Base-by-base conservation (phyloP, 37 sponge, comb jelly and placozoan species). In the Oopsacas minuta region DNA sequence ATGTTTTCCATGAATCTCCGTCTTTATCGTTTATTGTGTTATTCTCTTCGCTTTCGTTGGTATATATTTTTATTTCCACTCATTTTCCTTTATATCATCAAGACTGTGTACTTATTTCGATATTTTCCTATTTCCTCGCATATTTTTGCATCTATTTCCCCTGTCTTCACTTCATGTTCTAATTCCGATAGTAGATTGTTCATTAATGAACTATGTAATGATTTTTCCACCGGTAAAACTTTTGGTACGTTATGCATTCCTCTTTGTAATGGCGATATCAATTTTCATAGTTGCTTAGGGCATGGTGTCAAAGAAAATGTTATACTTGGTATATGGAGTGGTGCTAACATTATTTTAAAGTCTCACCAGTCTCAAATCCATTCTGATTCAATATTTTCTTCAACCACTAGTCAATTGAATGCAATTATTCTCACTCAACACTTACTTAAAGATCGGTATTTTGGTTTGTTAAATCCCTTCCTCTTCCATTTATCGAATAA, bases 221-320 rank as follows among this genome's bases (percentile, higher is more conserved):
- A 61, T 34, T 61, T 61, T 61, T 32, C 32, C 7, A 61, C 28
- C 1, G 30, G 30, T 7, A 20, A 20, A n/a, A n/a, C 28, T 20
- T 61, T 3, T n/a, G 75, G 75, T n/a, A 32, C 75, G 1, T n/a
- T 61, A n/a, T 61, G 75, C 22, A 10, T 25, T 3, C 75, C 75
- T 61, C 30, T 61, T 25, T 61, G 75, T 61, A 61, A 12, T 61
- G 22, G 17, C 22, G 22, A 61, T 3, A 61, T 61, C 5, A 20
- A n/a, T 3, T 25, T 61, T 32, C 28, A 25, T 3, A 61, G 28
- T 10, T 61, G 75, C 22, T 61, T 61, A 61, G 75, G 75, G 5
- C 75, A 61, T 61, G 75, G 28, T 61, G 75, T 61, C 28, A 61
- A 61, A 61, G 75, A 61, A 20, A 61, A 61, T 61, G 75, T 61